Evolutionary conservation across 1,140 invertebrate genomes (phyloP), one percentile per base, ranked within the genome.

Genomic region (Muscidifurax raptorellus): DNA sequence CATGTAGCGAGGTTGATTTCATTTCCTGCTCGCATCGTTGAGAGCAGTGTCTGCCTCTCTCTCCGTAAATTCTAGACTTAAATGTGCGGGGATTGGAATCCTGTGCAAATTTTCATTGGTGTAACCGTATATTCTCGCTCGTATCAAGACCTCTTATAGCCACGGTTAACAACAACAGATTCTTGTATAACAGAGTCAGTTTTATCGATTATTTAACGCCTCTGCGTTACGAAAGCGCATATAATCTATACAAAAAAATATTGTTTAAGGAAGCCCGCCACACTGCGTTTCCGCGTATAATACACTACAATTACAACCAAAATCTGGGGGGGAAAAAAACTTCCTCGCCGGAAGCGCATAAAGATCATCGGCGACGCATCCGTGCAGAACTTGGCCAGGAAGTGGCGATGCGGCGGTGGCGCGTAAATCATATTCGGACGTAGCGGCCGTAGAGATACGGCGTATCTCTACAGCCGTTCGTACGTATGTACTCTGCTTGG

Each of bases 401-500:
- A 77, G 30, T 25, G n/a, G 78, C 27, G n/a, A n/a, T n/a, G 30
- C 10, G 18, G 28, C 30, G 71, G 30, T 7, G 15, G 32, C 71
- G 30, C 71, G 71, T 74, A 74, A 74, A 74, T 74, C 71, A 74
- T 36, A 74, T 74, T 69, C 66, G 66, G 66, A 69, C 52, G 66
- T 69, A 69, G 28, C 22, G 5, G 52, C 52, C 52, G 52, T 59
- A 59, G 52, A 59, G 52, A 59, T 59, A 59, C 4, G 52, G 18
- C 52, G 6, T 22, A 59, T 59, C 52, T 59, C 52, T 59, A 6
- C 9, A 69, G 27, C 25, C 12, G 67, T 13, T 69, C 25, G 27
- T 69, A 22, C n/a, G 18, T 25, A 22, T 18, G 10, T 59, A 10
- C 13, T 2, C 52, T 10, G 13, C 18, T 22, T 69, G 67, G 25